phyloP scores from a whole-genome alignment of 1,140 invertebrate species.

The Camponotus vicinus region DNA sequence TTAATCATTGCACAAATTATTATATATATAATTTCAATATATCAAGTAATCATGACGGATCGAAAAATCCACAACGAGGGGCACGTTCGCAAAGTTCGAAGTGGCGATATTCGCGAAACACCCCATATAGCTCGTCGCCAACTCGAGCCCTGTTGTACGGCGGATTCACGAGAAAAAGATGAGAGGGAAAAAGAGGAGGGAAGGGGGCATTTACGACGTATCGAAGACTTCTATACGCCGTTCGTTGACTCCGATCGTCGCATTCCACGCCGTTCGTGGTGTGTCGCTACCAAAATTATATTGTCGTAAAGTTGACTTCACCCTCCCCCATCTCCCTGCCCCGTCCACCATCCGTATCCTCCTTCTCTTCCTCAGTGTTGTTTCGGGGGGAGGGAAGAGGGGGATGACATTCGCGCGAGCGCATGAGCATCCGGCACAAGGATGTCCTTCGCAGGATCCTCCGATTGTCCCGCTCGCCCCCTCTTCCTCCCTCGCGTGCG shows the following conservation, averaged over 20 bases:
- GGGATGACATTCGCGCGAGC: constrained; percentile 44
- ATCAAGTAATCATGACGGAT: background rate
- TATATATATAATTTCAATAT: background rate
- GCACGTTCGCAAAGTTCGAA: background rate
- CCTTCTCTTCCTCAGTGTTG: constrained; percentile 56
- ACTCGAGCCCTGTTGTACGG: constrained; percentile 13
- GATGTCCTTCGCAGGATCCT: constrained; percentile 54
- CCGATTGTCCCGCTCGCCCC: background rate
- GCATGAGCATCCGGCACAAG: constrained; percentile 13
- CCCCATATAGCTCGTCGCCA: constrained; percentile 8
- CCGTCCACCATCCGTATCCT: background rate
- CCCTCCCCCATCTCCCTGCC: background rate
- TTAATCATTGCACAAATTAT: background rate
- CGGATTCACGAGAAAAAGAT: background rate
- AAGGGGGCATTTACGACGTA: constrained; percentile 72
- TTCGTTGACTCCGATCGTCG: constrained; percentile 74
- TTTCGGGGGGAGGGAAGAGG: background rate
- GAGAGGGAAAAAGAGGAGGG: background rate
- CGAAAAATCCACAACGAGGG: constrained; percentile 3
- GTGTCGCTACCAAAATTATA: constrained; percentile 74
- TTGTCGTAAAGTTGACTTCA: constrained; percentile 69
- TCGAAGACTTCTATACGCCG: constrained; percentile 73
- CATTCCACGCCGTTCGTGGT: constrained; percentile 65
- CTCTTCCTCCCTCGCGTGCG: background rate
- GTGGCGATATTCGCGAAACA: constrained; percentile 39